Evolutionary conservation across 23 tunicate species (phyloP).

Genomic region (Phallusia fumigata): DNA sequence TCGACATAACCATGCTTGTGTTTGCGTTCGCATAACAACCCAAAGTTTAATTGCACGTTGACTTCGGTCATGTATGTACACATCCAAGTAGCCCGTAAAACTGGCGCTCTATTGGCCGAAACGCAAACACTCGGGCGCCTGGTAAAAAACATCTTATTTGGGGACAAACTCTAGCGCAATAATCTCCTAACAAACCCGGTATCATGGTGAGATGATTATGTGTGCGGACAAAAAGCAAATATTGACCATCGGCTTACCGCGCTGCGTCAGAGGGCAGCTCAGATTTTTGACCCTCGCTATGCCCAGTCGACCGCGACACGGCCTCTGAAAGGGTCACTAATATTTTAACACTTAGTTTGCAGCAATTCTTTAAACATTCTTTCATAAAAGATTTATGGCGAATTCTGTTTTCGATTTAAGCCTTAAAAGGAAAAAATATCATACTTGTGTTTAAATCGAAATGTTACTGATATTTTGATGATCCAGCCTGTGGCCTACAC

Average conservation of each 20-base stretch:
- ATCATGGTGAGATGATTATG: neutral
- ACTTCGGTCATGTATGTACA: neutral
- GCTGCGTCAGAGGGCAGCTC: neutral
- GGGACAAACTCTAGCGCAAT: neutral
- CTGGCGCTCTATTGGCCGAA: neutral
- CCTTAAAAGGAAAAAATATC: too few relatives aligned
- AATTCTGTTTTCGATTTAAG: too few relatives aligned
- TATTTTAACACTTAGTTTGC: too few relatives aligned
- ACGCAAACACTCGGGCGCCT: neutral
- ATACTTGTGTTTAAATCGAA: neutral
- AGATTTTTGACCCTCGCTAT: neutral
- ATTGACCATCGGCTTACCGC: slow-evolving; percentile 1
- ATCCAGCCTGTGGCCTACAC: neutral
- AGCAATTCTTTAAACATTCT: too few relatives aligned
- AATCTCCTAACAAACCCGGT: neutral
- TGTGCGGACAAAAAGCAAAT: slow-evolving; percentile 1
- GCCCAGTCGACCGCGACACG: too few relatives aligned
- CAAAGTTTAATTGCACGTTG: neutral
- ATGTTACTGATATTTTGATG: neutral
- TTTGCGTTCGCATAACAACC: too few relatives aligned
- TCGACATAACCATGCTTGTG: too few relatives aligned
- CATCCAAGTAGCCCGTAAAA: neutral
- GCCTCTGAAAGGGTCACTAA: too few relatives aligned
- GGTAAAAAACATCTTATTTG: neutral
- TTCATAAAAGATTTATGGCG: too few relatives aligned